Percentiles rank a stretch among this genome's conserved stretches.
Conservation (phyloP, 2,888 invertebrate species). For the Conomelus anceps region DNA sequence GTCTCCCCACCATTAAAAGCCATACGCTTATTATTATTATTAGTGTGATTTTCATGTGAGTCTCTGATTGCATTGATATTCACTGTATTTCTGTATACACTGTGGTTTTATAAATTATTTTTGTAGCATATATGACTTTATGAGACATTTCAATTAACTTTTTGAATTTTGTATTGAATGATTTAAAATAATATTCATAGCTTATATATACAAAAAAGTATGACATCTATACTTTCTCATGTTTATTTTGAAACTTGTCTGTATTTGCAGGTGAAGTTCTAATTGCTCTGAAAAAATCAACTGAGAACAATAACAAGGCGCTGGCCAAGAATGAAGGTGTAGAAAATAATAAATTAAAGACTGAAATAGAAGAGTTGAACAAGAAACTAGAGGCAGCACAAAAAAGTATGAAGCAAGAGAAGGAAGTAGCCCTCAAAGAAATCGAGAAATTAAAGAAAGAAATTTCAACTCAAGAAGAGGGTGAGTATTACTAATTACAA, state of each 20-base stretch:
- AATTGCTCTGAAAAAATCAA: constrained; percentile 54
- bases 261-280: constrained; percentile 50
- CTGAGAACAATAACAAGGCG: constrained; percentile 40
- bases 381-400: constrained; percentile 35
- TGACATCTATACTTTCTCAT: neutral
- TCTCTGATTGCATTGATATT: too few relatives aligned
- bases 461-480: constrained; percentile 46
- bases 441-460: constrained; percentile 51
- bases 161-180: neutral
- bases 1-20: too few relatives aligned
- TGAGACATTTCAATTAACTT: too few relatives aligned
- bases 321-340: constrained; percentile 24
- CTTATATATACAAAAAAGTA: neutral
- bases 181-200: neutral
- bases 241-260: neutral
- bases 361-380: constrained; percentile 35
- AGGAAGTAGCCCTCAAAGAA: constrained; percentile 38
- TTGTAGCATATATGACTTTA: too few relatives aligned
- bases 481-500: too few relatives aligned
- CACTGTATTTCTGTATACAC: too few relatives aligned
- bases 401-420: constrained; percentile 36
- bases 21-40: too few relatives aligned
- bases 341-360: constrained; percentile 27
- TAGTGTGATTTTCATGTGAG: too few relatives aligned
- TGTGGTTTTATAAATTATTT: too few relatives aligned